Percentiles rank a stretch among this genome's conserved stretches.
Conservation (phyloP, 1,140 invertebrate species). For the Psix sp. region DNA sequence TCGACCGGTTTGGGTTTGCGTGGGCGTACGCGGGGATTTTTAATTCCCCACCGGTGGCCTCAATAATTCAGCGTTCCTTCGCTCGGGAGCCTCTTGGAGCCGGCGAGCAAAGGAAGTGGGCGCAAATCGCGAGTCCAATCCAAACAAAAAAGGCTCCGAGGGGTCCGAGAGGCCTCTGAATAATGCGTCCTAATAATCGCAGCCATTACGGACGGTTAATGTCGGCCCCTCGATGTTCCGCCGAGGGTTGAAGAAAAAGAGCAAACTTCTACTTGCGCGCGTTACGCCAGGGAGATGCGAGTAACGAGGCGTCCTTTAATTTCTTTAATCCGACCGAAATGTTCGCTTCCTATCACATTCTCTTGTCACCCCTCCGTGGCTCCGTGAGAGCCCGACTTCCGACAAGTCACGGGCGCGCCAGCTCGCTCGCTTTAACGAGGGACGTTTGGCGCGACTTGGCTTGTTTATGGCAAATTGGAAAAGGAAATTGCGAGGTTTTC, state of each 20-base stretch:
- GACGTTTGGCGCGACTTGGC: slow-evolving; percentile 57
- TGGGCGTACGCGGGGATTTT: slow-evolving; percentile 68
- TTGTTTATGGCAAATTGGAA: slow-evolving; percentile 78
- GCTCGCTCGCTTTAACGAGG: slow-evolving; percentile 70
- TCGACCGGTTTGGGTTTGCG: slow-evolving; percentile 38
- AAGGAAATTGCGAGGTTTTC: slow-evolving; percentile 74
- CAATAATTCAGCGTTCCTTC: slow-evolving; percentile 72
- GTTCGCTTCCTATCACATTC: slow-evolving; percentile 60
- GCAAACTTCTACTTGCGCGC: slow-evolving; percentile 54
- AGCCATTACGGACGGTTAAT: slow-evolving; percentile 68
- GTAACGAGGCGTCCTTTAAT: slow-evolving; percentile 74
- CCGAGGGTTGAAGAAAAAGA: slow-evolving; percentile 59
- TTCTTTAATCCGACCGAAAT: slow-evolving; percentile 72
- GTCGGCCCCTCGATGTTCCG: slow-evolving; percentile 42
- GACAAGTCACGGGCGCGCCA: slow-evolving; percentile 65
- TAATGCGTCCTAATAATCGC: slow-evolving; percentile 73
- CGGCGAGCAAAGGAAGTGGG: slow-evolving; percentile 26
- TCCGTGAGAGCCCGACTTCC: slow-evolving; percentile 44
- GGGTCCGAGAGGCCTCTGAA: slow-evolving; percentile 65
- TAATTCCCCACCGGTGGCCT: slow-evolving; percentile 70
- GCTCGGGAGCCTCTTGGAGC: slow-evolving; percentile 43
- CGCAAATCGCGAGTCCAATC: slow-evolving; percentile 47
- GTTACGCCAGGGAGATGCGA: slow-evolving; percentile 64
- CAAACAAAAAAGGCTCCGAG: slow-evolving; percentile 41
- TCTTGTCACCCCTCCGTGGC: slow-evolving; percentile 31